Base-by-base conservation (phyloP, 2,888 invertebrate species). In the Ectobius pallidus region DNA sequence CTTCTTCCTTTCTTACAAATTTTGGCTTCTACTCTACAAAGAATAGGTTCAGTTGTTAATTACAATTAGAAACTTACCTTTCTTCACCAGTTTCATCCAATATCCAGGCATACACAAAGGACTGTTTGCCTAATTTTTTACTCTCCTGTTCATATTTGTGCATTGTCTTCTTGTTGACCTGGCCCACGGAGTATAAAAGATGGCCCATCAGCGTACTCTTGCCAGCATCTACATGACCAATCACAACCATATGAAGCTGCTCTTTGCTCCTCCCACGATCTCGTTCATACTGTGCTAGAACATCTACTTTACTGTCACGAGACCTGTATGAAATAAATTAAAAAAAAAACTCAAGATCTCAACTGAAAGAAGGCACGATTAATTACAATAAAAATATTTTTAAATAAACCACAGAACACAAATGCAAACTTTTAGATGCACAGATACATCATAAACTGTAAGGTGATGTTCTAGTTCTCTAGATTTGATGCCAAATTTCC, bases 31-130 rank as follows among this genome's bases (percentile, higher is more conserved):
- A 34, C 11, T 34, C 34, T 7, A 34, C 11, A 6, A 34, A 34
- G 34, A 34, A 7, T 34, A 7, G 34, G 34, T 34, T 34, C 34
- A 34, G 11, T 34, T n/a, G n/a, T n/a, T n/a, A n/a, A 34, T 34
- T 34, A 34, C 34, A 11, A 7, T 34, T 7, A n/a, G n/a, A 52
- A 3, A 25, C 16, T 77, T 78, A 88, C 89, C 91, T 89, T 84
- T 99, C 99, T 82, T 99, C 99, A 1, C 96, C 96, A 73, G 98
- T 99, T 85, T 99, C 99, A 84, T 99, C 99, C 69, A 99, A 85
- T 1, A 99, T 97, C 99, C 99, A 99, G 2, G 99, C 99, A 84
- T 94, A 99, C 86, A 96, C 94, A 79, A 99, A 99, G 75, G 97
- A 97, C 80, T 97, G 95, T 83, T 99, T 99, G 2, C 99, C 99